Conservation (phyloP, 2,888 invertebrate genomes). For the Apamea epomidion region DNA sequence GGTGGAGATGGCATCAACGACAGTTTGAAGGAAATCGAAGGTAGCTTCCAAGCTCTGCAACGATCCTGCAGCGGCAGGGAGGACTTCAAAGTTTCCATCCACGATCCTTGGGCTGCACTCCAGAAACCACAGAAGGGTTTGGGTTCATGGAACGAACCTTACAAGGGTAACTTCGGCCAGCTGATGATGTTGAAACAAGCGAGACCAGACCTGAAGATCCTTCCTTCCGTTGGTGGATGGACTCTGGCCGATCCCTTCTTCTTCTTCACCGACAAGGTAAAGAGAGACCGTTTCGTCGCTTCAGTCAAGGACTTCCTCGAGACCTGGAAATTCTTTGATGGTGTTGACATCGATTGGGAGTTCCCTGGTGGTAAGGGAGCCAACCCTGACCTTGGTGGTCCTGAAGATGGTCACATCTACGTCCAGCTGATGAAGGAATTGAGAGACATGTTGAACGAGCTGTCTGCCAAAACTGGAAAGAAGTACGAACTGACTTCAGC, state of each 20-base stretch:
- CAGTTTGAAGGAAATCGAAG: constrained; percentile 88
- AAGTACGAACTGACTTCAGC: constrained; percentile 88
- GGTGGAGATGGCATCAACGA: constrained; percentile 89
- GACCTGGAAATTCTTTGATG: constrained; percentile 89
- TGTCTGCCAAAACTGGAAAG: constrained; percentile 83
- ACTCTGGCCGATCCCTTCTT: constrained; percentile 88
- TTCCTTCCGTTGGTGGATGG: constrained; percentile 88
- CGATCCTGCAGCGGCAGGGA: constrained; percentile 87
- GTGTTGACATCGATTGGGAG: constrained; percentile 89
- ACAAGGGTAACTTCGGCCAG: constrained; percentile 88
- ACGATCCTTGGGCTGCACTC: constrained; percentile 88
- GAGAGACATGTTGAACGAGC: constrained; percentile 84
- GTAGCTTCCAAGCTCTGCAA: constrained; percentile 88
- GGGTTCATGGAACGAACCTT: constrained; percentile 88
- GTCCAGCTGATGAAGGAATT: constrained; percentile 85
- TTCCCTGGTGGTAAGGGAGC: constrained; percentile 89
- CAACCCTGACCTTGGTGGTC: constrained; percentile 85
- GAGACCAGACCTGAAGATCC: constrained; percentile 85
- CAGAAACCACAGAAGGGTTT: constrained; percentile 88
- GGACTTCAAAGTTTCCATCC: constrained; percentile 87
- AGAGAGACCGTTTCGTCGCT: constrained; percentile 84
- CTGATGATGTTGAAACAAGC: constrained; percentile 88
- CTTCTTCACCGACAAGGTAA: constrained; percentile 84
- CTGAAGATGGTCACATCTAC: constrained; percentile 85
- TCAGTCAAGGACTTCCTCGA: constrained; percentile 87